phyloP scores from a whole-genome alignment of 2,797 vertebrate species.

The Hylomyscus alleni region DNA sequence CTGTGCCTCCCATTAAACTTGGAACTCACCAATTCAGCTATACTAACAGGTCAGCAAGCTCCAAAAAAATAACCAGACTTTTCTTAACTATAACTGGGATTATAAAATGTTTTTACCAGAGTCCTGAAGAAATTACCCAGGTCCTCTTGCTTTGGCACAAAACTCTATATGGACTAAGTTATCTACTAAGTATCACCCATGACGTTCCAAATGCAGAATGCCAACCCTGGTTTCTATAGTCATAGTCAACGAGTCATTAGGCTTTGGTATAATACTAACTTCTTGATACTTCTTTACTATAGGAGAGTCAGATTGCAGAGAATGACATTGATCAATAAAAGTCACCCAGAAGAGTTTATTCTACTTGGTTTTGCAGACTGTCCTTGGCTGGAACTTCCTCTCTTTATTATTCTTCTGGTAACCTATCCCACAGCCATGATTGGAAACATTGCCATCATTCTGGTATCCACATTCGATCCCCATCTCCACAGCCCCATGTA shows the following conservation, averaged over 20 bases:
- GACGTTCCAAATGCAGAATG: not conserved
- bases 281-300: not conserved
- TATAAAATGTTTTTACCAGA: not conserved
- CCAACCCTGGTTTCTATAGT: not conserved
- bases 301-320: constrained; percentile 21
- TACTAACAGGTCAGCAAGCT: not conserved
- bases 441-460: constrained; percentile 48
- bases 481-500: constrained; percentile 75
- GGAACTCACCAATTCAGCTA: not conserved
- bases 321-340: not conserved
- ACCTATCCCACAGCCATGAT: not conserved
- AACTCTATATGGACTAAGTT: too few relatives aligned
- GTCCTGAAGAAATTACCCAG: not conserved
- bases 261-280: not conserved
- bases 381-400: constrained; percentile 15
- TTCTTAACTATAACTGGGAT: not conserved
- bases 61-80: not conserved
- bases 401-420: constrained; percentile 33
- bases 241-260: not conserved
- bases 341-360: constrained; percentile 20
- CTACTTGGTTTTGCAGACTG: constrained; percentile 9
- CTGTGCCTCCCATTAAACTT: not conserved
- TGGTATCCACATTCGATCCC: not conserved
- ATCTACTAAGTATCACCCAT: too few relatives aligned
- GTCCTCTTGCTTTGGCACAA: not conserved